Percentiles rank a stretch among this genome's conserved stretches.
These are phyloP conservation scores for Pachyrhynchus sulphureomaculatus DNA, from an alignment of 1,140 invertebrate genomes.

Conservation along the genomic window DNA sequence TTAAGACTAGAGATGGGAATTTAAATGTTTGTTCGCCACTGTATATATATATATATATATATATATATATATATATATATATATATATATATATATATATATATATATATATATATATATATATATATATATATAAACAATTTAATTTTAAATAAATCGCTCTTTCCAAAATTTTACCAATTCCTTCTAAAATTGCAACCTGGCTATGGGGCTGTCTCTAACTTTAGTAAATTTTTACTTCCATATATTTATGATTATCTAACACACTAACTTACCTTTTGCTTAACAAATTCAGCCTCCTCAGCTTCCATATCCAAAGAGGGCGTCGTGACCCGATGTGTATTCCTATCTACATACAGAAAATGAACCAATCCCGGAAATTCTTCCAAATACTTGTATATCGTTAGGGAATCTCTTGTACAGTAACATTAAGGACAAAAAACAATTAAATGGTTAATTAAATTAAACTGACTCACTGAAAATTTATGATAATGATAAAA, in stretches of 20 bases:
- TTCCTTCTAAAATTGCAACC: too few relatives aligned
- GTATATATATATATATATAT: too few relatives aligned
- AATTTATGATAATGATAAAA: too few relatives aligned
- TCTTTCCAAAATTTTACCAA: too few relatives aligned
- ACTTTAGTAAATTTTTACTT: too few relatives aligned
- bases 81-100: not conserved
- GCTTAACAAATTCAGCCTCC: slow-evolving; percentile 58
- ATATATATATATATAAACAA: not conserved
- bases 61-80: not conserved
- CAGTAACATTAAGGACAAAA: slow-evolving; percentile 57
- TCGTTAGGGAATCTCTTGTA: slow-evolving; percentile 69
- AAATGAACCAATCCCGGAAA: slow-evolving; percentile 87
- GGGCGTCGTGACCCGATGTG: slow-evolving; percentile 74
- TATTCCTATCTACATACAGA: slow-evolving; percentile 76
- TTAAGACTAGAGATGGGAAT: too few relatives aligned
- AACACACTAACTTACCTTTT: slow-evolving; percentile 59
- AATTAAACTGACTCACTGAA: too few relatives aligned
- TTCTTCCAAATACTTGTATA: slow-evolving; percentile 84
- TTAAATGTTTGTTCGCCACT: too few relatives aligned
- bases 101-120: not conserved
- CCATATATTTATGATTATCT: too few relatives aligned
- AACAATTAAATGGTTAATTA: too few relatives aligned
- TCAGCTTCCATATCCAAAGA: slow-evolving; percentile 67
- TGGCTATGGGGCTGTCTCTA: too few relatives aligned
- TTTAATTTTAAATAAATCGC: too few relatives aligned